These are phyloP conservation scores for Tetrapedia diversipes DNA, from an alignment of 2,888 invertebrate genomes.

Conservation along the genomic window DNA sequence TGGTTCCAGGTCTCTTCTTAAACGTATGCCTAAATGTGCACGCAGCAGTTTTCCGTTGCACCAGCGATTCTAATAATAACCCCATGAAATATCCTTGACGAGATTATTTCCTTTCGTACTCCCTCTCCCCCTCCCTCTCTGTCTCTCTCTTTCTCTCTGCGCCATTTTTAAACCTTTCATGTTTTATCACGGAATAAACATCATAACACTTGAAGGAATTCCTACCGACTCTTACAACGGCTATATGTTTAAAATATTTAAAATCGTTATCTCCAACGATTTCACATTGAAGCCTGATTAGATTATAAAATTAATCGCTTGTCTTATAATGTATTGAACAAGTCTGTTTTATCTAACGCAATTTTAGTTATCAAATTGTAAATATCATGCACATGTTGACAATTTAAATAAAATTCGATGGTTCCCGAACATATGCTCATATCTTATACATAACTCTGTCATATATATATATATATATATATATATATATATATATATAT, in stretches of 20 bases:
- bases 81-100: conserved; percentile 31
- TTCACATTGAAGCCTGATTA: background rate
- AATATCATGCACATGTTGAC: background rate
- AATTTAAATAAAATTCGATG: background rate
- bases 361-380: background rate
- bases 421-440: background rate
- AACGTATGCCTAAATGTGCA: background rate
- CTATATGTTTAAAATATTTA: background rate
- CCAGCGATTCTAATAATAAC: conserved; percentile 17
- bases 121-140: background rate
- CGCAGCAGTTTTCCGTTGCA: background rate
- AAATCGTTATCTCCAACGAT: background rate
- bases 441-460: background rate
- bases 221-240: background rate
- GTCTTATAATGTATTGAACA: background rate
- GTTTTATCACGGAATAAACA: conserved; percentile 21
- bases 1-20: background rate
- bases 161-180: conserved; percentile 24
- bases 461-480: too few species aligned
- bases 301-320: conserved; percentile 11
- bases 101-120: conserved; percentile 1
- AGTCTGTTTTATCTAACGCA: background rate
- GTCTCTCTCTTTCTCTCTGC: background rate
- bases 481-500: too few species aligned
- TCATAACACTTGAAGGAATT: background rate